Evolutionary conservation across 2,797 vertebrate species (phyloP).

Genomic region (Argya squamiceps): DNA sequence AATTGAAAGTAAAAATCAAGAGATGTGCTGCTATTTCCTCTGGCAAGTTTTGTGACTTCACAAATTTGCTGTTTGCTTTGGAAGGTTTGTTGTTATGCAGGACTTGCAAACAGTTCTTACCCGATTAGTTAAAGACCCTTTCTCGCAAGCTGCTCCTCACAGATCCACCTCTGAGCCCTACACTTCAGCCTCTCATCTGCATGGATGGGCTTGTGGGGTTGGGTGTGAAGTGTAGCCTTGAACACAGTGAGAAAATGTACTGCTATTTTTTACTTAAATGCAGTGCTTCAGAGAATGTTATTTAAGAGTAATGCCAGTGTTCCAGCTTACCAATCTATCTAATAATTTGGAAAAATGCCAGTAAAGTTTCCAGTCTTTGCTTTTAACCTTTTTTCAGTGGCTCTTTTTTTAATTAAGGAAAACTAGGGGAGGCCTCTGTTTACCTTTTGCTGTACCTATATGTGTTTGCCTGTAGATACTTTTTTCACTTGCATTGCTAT

Average conservation of each 20-base stretch:
- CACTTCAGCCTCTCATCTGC: neutral
- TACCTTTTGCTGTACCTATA: neutral
- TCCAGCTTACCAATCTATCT: neutral
- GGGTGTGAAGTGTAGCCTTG: neutral
- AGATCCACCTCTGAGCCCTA: neutral
- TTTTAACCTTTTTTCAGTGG: neutral
- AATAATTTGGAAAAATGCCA: neutral
- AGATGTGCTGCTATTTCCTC: neutral
- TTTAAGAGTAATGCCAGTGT: neutral
- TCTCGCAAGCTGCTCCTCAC: neutral
- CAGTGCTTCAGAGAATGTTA: neutral
- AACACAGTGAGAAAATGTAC: neutral
- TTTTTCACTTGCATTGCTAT: neutral
- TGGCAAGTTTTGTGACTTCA: neutral
- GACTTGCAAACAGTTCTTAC: neutral
- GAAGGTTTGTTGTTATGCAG: neutral
- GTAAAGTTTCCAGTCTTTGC: neutral
- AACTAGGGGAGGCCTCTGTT: neutral
- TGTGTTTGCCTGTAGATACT: neutral
- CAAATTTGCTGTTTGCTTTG: neutral
- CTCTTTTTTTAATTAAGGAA: no score
- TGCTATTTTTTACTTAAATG: neutral
- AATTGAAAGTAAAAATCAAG: neutral
- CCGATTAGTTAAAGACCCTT: neutral
- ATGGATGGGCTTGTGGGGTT: neutral